Conservation (phyloP, 1,140 invertebrate species). For the Listronotus bonariensis region DNA sequence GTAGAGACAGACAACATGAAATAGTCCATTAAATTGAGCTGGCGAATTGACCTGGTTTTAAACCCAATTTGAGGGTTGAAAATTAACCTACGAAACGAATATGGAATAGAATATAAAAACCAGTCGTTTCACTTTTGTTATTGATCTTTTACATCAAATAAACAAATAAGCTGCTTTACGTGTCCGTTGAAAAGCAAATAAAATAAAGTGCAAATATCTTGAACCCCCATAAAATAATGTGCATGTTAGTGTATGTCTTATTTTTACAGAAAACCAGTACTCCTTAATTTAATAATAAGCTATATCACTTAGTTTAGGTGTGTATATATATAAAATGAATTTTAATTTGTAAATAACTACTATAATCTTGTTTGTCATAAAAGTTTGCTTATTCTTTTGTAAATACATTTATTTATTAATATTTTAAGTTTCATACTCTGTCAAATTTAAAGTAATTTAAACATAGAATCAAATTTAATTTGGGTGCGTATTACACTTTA, state of each 20-base stretch:
- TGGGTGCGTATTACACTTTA: background rate
- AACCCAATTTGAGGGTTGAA: too few species aligned
- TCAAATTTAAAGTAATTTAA: slow-evolving; percentile 5
- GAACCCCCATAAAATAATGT: slow-evolving; percentile 11
- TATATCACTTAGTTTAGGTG: slow-evolving; percentile 38
- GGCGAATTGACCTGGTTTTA: too few species aligned
- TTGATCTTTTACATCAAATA: too few species aligned
- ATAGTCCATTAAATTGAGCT: too few species aligned
- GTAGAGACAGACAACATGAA: too few species aligned
- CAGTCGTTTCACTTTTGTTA: too few species aligned
- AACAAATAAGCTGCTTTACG: too few species aligned
- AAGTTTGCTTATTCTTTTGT: slow-evolving; percentile 35
- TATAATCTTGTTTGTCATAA: slow-evolving; percentile 17
- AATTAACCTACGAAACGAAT: too few species aligned
- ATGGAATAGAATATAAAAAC: too few species aligned
- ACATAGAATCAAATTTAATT: slow-evolving; percentile 13
- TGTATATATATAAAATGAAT: slow-evolving; percentile 38
- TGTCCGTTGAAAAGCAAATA: too few species aligned
- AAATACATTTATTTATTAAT: slow-evolving; percentile 44
- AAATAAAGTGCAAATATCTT: background rate
- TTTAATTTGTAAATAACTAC: slow-evolving; percentile 41
- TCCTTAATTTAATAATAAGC: slow-evolving; percentile 19
- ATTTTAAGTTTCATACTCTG: slow-evolving; percentile 16
- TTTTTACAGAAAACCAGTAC: slow-evolving; percentile 32
- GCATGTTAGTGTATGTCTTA: slow-evolving; percentile 37